Conservation (phyloP, 2,797 vertebrate genomes). For the Echiichthys vipera region DNA sequence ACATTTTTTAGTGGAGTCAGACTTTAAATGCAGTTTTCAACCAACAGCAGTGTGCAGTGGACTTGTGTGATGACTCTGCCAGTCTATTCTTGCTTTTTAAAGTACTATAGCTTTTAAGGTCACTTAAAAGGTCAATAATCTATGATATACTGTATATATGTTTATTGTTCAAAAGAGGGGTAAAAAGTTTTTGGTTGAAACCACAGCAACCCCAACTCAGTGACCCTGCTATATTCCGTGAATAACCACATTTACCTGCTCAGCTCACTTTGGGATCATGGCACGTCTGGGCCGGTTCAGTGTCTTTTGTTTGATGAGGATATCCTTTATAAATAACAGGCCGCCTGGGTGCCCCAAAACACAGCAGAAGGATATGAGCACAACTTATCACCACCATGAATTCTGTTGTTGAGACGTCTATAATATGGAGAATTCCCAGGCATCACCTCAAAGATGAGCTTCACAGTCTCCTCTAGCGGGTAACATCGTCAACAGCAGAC, state of each 20-base stretch:
- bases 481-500: slow-evolving; percentile 30
- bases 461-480: slow-evolving; percentile 34
- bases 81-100: neutral
- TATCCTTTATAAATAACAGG: slow-evolving; percentile 47
- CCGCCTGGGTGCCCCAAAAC: neutral
- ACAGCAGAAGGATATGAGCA: slow-evolving; percentile 9
- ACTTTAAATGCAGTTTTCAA: neutral
- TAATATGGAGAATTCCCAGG: slow-evolving; percentile 38
- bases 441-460: slow-evolving; percentile 1
- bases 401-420: slow-evolving; percentile 8
- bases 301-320: neutral
- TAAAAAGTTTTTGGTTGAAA: neutral
- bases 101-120: too few relatives aligned
- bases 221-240: neutral
- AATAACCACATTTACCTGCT: neutral
- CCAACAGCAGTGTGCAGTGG: neutral
- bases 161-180: neutral
- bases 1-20: neutral
- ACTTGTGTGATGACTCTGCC: neutral
- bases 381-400: slow-evolving; percentile 24
- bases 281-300: neutral
- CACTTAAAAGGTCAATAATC: too few relatives aligned
- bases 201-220: neutral
- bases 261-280: neutral
- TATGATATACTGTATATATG: too few relatives aligned